Evolutionary conservation across 2,113 vertebrate genomes (phyloP), one percentile per base, ranked within the genome.

Genomic region (Odocoileus hemionus): DNA sequence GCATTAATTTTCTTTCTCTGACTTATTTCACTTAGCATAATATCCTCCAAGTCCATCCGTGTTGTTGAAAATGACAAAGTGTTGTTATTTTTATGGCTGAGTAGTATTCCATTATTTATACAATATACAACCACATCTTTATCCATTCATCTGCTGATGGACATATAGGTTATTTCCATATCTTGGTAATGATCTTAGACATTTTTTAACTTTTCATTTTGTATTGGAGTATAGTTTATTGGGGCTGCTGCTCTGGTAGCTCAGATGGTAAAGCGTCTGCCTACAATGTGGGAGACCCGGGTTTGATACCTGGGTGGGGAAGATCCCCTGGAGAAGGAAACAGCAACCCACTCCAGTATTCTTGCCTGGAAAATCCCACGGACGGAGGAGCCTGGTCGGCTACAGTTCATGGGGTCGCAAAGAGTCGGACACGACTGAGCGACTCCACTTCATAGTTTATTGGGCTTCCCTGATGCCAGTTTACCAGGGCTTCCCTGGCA

Each of bases 281-380:
- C 0, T 0, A 10, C n/a, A 70, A 12, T 3, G 67, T 19, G 36
- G 64, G n/a, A 70, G n/a, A 36, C 19, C n/a, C 19, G 11, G n/a
- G 19, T 6, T 70, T 10, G 36, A 70, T 70, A 23, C 67, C 9
- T 36, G 1, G n/a, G n/a, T 23, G 23, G n/a, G n/a, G n/a, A 70
- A 70, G 64, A 70, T 70, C 64, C 64, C 17, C 17, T 36, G 64
- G 64, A 36, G 19, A 70, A 36, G 64, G 33, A n/a, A 36, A 5
- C 21, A 8, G 17, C 64, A 17, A 36, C 33, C 64, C 64, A 67
- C 33, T 67, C 33, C 64, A 21, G 64, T 11, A 21, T 67, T 36
- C 64, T 12, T 47, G 47, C 47, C 47, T 47, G 47, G 47, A 47
- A 47, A 47, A 47, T 47, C 47, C 47, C 47, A 47, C 0, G 47